Conservation (phyloP, 2,113 vertebrate genomes). For the Syrrhaptes paradoxus region DNA sequence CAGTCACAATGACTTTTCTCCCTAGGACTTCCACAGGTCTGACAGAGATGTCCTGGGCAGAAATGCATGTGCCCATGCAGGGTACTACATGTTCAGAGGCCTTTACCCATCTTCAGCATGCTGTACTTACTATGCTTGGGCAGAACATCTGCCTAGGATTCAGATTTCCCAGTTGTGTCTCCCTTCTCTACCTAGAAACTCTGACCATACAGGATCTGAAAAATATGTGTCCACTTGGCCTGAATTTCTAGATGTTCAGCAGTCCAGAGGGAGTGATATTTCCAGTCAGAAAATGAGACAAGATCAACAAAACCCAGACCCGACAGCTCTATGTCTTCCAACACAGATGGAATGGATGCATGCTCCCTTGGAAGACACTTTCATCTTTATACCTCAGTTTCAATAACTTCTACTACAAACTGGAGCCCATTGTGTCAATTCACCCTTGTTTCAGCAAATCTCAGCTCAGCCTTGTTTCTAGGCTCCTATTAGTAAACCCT, state of each 20-base stretch:
- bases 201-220: neutral
- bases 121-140: neutral
- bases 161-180: neutral
- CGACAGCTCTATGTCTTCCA: neutral
- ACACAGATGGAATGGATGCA: neutral
- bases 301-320: neutral
- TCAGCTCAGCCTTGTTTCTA: neutral
- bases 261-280: neutral
- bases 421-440: neutral
- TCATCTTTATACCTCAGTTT: neutral
- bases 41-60: neutral
- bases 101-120: neutral
- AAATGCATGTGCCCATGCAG: neutral
- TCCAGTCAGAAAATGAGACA: neutral
- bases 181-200: neutral
- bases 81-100: neutral
- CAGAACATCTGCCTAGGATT: neutral
- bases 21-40: neutral
- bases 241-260: neutral
- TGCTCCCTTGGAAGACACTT: neutral
- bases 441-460: neutral
- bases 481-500: neutral
- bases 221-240: neutral
- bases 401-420: neutral
- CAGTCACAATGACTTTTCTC: neutral